These are phyloP conservation scores for Oscheius sp. DNA, from an alignment of 2,888 invertebrate species.

Conservation along the genomic window DNA sequence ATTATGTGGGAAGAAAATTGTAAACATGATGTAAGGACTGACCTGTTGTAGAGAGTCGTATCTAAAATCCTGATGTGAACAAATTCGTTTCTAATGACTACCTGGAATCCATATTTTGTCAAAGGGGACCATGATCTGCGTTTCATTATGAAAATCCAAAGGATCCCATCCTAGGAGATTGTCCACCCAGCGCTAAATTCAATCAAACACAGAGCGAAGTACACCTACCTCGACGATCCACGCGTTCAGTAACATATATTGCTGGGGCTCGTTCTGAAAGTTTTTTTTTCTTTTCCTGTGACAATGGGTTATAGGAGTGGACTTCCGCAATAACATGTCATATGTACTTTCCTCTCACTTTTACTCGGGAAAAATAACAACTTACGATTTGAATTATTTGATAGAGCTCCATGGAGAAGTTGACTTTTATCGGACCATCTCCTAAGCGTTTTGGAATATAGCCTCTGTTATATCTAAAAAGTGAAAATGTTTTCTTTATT, in stretches of 20 bases:
- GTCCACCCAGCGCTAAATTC: slow-evolving; percentile 64
- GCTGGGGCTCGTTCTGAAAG: slow-evolving; percentile 69
- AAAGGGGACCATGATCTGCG: slow-evolving; percentile 58
- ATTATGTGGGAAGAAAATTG: neutral
- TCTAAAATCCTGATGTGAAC: no score
- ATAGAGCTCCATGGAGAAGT: slow-evolving; percentile 68
- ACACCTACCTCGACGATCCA: slow-evolving; percentile 65
- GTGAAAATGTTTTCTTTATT: no score
- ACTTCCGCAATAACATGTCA: neutral
- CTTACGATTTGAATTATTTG: slow-evolving; percentile 68
- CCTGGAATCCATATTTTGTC: slow-evolving; percentile 60
- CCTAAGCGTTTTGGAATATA: slow-evolving; percentile 33
- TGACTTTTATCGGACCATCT: slow-evolving; percentile 59
- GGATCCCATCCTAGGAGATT: slow-evolving; percentile 64
- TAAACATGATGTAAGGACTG: slow-evolving; percentile 7
- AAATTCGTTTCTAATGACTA: no score
- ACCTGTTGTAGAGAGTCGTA: slow-evolving; percentile 63
- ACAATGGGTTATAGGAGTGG: neutral
- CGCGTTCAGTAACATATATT: slow-evolving; percentile 66
- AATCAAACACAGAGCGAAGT: no score
- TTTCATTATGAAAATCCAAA: slow-evolving; percentile 53
- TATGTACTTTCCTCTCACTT: no score
- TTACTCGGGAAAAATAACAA: neutral
- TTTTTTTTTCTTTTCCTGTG: no score
- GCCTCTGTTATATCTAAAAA: slow-evolving; percentile 42